Conservation (phyloP, 2,797 vertebrate species). For the Pangasius krempfi region DNA sequence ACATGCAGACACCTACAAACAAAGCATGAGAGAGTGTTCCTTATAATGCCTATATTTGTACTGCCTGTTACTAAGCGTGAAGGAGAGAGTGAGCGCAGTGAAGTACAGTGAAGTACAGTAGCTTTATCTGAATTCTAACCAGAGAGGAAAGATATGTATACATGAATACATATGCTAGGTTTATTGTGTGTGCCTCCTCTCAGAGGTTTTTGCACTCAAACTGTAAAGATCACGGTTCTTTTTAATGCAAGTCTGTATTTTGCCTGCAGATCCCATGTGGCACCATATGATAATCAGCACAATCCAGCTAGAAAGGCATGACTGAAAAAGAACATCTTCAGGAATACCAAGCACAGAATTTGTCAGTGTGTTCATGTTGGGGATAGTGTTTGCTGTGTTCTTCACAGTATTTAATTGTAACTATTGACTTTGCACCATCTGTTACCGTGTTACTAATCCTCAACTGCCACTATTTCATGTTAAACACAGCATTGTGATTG, state of each 20-base stretch:
- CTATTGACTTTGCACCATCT: background rate
- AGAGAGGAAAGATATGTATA: slow-evolving; percentile 4
- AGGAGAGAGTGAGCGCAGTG: slow-evolving; percentile 7
- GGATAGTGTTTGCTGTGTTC: background rate
- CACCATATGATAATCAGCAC: background rate
- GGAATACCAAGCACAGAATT: background rate
- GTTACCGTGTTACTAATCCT: background rate
- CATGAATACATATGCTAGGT: slow-evolving; percentile 31
- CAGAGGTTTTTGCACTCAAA: background rate
- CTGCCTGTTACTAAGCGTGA: slow-evolving; percentile 34
- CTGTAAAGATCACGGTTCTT: background rate
- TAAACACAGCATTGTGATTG: background rate
- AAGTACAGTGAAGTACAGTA: background rate
- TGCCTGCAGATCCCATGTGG: background rate
- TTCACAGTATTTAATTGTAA: background rate
- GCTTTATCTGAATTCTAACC: slow-evolving; percentile 38
- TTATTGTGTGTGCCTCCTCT: background rate
- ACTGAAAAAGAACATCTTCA: background rate
- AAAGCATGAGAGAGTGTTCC: slow-evolving; percentile 1
- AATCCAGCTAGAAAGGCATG: background rate
- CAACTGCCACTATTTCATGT: background rate
- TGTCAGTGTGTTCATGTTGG: background rate
- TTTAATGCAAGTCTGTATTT: background rate
- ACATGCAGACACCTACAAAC: slow-evolving; percentile 12
- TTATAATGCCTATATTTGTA: background rate